These are phyloP conservation scores for Petrophora chlorosata DNA, from an alignment of 2,888 invertebrate species.

Conservation along the genomic window DNA sequence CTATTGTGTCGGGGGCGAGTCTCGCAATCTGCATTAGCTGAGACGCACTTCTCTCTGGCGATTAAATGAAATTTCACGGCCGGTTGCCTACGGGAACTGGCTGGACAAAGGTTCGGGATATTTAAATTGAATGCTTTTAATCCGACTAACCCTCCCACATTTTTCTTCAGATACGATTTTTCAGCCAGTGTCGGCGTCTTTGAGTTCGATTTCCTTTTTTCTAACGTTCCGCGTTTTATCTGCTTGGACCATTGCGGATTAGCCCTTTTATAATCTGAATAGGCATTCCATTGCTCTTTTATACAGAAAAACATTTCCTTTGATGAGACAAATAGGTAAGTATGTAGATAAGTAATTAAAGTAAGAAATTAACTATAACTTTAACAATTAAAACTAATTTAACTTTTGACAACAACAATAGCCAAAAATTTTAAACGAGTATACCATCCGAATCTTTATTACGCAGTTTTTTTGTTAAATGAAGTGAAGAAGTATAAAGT, in stretches of 20 bases:
- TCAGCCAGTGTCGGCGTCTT: conserved; percentile 41
- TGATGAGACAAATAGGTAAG: neutral
- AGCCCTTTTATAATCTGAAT: neutral
- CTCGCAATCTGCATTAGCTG: conserved; percentile 80
- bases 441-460: too few relatives aligned
- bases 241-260: conserved; percentile 5
- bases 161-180: conserved; percentile 53
- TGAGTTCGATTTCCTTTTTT: conserved; percentile 34
- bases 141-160: conserved; percentile 59
- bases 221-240: conserved; percentile 20
- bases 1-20: conserved; percentile 50
- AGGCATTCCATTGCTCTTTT: neutral
- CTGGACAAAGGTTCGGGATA: conserved; percentile 77
- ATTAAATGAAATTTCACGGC: conserved; percentile 82
- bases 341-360: too few relatives aligned
- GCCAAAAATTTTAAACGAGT: too few relatives aligned
- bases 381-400: too few relatives aligned
- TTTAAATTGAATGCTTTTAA: conserved; percentile 79
- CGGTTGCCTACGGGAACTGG: conserved; percentile 71
- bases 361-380: too few relatives aligned
- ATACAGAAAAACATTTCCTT: too few relatives aligned
- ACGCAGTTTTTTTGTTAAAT: too few relatives aligned
- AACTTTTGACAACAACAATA: too few relatives aligned
- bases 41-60: conserved; percentile 78
- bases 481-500: too few relatives aligned